Percentiles rank a stretch among this genome's conserved stretches.
Conservation (phyloP, 2,113 vertebrate species). For the Benitochromis conjunctus region DNA sequence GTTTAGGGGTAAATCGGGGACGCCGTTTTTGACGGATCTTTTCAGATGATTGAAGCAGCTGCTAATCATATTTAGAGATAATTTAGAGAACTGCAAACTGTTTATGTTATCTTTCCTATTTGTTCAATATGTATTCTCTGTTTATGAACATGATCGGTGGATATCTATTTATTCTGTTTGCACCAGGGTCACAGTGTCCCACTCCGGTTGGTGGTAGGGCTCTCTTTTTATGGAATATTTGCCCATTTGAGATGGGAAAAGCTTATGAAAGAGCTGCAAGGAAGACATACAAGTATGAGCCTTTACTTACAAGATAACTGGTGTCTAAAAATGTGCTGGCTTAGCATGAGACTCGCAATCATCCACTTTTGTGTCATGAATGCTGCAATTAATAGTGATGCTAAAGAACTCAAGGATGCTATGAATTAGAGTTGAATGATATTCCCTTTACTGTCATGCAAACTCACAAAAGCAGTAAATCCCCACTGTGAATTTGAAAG, state of each 20-base stretch:
- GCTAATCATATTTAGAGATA: neutral
- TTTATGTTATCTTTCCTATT: neutral
- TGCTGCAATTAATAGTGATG: neutral
- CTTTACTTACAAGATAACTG: neutral
- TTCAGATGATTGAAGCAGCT: neutral
- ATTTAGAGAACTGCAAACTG: neutral
- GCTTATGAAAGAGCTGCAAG: neutral
- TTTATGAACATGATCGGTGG: neutral
- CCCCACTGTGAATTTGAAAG: neutral
- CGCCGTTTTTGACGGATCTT: neutral
- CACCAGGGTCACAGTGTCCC: neutral
- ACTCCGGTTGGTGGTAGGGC: neutral
- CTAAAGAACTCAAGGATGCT: neutral
- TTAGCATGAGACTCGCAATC: neutral
- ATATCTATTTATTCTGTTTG: neutral
- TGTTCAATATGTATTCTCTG: neutral
- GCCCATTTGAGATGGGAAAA: neutral
- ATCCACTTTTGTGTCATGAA: neutral
- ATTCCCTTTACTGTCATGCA: neutral
- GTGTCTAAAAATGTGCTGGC: neutral
- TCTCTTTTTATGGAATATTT: neutral
- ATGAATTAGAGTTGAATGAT: neutral
- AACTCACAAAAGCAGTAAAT: neutral
- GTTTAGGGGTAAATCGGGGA: neutral
- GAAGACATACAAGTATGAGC: neutral